Conservation (phyloP, 1,140 invertebrate species). For the Drosophila azteca region DNA sequence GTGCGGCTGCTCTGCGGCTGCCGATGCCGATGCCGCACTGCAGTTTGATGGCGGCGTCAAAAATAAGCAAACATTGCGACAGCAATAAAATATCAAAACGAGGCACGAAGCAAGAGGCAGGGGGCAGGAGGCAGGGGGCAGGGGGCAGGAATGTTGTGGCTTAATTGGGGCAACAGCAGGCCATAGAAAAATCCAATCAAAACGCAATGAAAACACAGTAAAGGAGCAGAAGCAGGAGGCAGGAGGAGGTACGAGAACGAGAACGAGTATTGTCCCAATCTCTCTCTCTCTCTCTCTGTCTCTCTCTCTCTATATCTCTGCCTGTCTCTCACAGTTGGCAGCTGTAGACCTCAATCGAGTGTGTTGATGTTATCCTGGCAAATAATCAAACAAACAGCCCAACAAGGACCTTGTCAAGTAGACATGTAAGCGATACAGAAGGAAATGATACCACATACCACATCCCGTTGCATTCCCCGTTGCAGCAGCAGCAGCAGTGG, state of each 20-base stretch:
- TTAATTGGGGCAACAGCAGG: constrained; percentile 75
- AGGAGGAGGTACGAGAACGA: constrained; percentile 10
- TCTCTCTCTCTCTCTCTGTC: constrained; percentile 11
- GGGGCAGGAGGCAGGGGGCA: constrained; percentile 1
- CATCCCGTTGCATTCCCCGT: constrained; percentile 17
- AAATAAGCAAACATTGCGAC: constrained; percentile 80
- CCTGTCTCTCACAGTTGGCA: constrained; percentile 1
- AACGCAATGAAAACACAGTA: constrained; percentile 73
- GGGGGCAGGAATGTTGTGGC: constrained; percentile 25
- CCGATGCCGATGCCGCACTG: constrained; percentile 45
- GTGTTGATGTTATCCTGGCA: constrained; percentile 76
- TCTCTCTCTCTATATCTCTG: no score
- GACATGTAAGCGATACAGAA: constrained; percentile 70
- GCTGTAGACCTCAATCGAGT: constrained; percentile 44
- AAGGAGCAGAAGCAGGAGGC: constrained; percentile 11
- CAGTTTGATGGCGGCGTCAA: constrained; percentile 67
- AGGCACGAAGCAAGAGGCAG: constrained; percentile 9
- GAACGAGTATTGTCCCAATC: constrained; percentile 39
- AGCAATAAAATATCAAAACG: constrained; percentile 74
- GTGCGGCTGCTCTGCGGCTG: not conserved
- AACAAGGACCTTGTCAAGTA: constrained; percentile 72
- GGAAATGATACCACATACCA: constrained; percentile 30
- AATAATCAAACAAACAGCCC: constrained; percentile 74
- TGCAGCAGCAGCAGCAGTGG: constrained; percentile 6
- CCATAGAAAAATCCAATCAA: constrained; percentile 77